Evolutionary conservation across 64 coral and sea anemone species (phyloP), one percentile per base, ranked within the genome.

Genomic region (Montipora foliosa): DNA sequence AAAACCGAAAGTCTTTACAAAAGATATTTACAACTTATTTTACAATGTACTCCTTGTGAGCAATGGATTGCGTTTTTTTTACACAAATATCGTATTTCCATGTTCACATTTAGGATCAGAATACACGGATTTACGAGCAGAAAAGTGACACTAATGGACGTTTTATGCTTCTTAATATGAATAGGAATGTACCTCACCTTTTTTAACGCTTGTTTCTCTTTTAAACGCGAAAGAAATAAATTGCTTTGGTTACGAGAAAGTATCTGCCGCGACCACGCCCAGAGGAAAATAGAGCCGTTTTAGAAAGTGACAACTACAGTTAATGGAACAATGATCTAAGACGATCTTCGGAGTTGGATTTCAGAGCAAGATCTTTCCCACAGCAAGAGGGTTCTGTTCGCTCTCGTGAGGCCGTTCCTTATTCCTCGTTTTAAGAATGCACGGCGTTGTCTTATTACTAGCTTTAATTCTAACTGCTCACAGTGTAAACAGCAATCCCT

Each of bases 261-360:
- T 71, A 29, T 86, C 71, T 70, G 5, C n/a, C 14, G 14, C 45
- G 45, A 49, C 62, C 82, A 86, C 82, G n/a, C 82, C 82, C 82
- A 84, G 64, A 72, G 17, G 64, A 71, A 86, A 86, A 86, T 71
- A 71, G 71, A 86, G 82, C 44, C 46, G n/a, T 14, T 71, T 45
- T 49, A 71, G 10, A 50, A 70, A 71, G 16, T 84, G 82, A 72
- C 4, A 9, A 86, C 6, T 86, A 50, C 66, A 86, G 66, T 49
- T 50, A 22, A 86, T 51, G 82, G 62, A 47, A 19, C 22, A 86
- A 50, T 86, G 82, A 86, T 71, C 82, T 86, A 70, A 86, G 46
- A 67, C 22, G 5, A 47, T 71, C 49, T 51, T 71, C 66, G 15
- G 82, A 51, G 44, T 71, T 12, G 16, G 67, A 86, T 86, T 86